phyloP scores from a whole-genome alignment of 2,797 vertebrate genomes.

The Sebastes reedi region DNA sequence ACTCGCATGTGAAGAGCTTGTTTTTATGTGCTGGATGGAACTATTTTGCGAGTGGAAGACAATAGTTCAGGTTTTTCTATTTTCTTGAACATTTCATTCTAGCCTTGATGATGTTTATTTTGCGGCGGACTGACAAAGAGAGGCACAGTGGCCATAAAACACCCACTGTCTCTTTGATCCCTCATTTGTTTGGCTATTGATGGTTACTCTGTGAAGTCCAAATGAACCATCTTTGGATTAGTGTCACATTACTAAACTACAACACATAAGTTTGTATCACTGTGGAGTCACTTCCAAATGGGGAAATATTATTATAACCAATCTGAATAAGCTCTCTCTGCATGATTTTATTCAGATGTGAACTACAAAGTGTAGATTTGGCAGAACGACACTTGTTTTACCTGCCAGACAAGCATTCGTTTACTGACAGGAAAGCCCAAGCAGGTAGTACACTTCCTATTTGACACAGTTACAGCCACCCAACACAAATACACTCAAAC shows the following conservation, averaged over 20 bases:
- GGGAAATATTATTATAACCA: constrained; percentile 16
- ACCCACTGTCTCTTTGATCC: constrained; percentile 61
- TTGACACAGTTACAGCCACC: background rate
- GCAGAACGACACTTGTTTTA: background rate
- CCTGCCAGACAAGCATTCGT: background rate
- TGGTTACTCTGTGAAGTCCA: constrained; percentile 37
- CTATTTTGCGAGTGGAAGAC: constrained; percentile 62
- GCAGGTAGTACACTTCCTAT: background rate
- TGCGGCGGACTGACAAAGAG: constrained; percentile 57
- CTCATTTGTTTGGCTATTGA: constrained; percentile 59
- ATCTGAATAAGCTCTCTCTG: background rate
- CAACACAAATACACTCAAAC: constrained; percentile 13
- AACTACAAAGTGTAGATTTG: background rate
- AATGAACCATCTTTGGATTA: constrained; percentile 14
- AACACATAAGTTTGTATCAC: background rate
- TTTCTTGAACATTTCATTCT: constrained; percentile 49
- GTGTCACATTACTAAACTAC: constrained; percentile 12
- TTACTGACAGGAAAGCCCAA: constrained; percentile 2
- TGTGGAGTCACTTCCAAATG: background rate
- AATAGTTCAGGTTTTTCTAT: constrained; percentile 65
- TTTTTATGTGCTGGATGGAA: constrained; percentile 73
- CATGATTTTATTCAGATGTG: background rate
- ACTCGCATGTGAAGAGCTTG: constrained; percentile 73
- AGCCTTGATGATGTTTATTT: constrained; percentile 72
- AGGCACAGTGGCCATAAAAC: constrained; percentile 51